Base-by-base conservation (phyloP, 2,113 vertebrate species). In the Tichodroma muraria region DNA sequence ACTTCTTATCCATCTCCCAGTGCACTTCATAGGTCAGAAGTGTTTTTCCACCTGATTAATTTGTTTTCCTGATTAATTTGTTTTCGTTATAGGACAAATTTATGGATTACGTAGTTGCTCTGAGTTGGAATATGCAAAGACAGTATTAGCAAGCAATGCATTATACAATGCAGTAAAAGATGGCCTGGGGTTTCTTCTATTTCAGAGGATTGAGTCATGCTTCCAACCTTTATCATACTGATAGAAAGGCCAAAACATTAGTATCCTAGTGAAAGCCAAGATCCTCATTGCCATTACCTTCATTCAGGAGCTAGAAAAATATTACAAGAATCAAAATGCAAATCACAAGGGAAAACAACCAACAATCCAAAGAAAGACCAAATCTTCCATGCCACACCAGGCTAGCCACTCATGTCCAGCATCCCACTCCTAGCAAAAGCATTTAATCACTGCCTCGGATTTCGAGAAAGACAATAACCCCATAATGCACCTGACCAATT, bases 401-500 rank as follows among this genome's bases (percentile, higher is more conserved):
- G 38, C 63, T 75, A 89, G 18, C 27, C 1, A 0, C n/a, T 93
- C 40, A 37, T 27, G 42, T 69, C 47, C 59, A 82, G 66, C 33
- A 89, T 33, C 71, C 25, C 54, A 38, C 45, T 82, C 37, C 66
- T 68, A 88, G 37, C n/a, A 88, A 50, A 79, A 50, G 13, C 35
- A 53, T 91, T 91, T 89, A 85, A 89, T 89, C 70, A 65, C 53
- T 82, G 54, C 25, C 38, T 88, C 5, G 1, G 45, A 77, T 65
- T 88, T 82, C 7, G 8, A 90, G 84, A 82, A 76, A 93, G 53
- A 77, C 85, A 90, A 78, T 38, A 87, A 93, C 60, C 92, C 88
- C 90, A 90, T 85, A 93, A 94, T 80, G 50, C 90, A 95, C 92
- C 88, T 90, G 75, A 75, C 45, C 90, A 91, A 88, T 91, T 96